phyloP scores from a whole-genome alignment of 2,113 vertebrate species.

The Nestor notabilis region DNA sequence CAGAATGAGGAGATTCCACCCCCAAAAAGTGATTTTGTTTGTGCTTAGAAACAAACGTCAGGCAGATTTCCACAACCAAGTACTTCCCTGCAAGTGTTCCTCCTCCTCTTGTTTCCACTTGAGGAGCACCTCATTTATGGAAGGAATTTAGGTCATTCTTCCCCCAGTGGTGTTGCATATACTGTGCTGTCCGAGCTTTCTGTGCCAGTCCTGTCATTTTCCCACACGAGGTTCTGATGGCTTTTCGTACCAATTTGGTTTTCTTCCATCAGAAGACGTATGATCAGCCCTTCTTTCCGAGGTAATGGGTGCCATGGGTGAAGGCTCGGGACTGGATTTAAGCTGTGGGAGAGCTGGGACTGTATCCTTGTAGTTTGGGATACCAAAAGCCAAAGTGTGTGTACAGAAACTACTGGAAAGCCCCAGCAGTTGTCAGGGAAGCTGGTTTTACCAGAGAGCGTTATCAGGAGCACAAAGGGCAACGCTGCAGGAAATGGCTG shows the following conservation, averaged over 20 bases:
- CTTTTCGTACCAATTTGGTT: not conserved
- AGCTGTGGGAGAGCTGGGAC: not conserved
- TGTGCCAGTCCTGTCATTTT: not conserved
- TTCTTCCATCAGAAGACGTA: not conserved
- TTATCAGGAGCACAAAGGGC: not conserved
- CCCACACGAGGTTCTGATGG: not conserved
- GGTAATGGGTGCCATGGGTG: fast-evolving
- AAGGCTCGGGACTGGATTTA: fast-evolving
- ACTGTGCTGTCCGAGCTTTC: not conserved
- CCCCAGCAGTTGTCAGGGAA: not conserved
- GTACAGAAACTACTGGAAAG: not conserved
- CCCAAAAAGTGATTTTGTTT: not conserved
- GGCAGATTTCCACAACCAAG: not conserved
- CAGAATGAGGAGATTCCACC: not conserved
- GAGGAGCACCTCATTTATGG: fast-evolving
- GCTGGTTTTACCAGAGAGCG: not conserved
- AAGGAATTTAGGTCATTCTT: not conserved
- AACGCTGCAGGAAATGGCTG: not conserved
- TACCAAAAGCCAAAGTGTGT: not conserved
- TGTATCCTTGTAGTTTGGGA: not conserved
- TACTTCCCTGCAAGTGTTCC: not conserved
- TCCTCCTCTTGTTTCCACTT: not conserved
- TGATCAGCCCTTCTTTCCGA: not conserved
- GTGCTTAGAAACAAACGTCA: not conserved
- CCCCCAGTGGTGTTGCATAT: not conserved